Conservation (phyloP, 2,113 vertebrate species). For the Neofelis nebulosa region DNA sequence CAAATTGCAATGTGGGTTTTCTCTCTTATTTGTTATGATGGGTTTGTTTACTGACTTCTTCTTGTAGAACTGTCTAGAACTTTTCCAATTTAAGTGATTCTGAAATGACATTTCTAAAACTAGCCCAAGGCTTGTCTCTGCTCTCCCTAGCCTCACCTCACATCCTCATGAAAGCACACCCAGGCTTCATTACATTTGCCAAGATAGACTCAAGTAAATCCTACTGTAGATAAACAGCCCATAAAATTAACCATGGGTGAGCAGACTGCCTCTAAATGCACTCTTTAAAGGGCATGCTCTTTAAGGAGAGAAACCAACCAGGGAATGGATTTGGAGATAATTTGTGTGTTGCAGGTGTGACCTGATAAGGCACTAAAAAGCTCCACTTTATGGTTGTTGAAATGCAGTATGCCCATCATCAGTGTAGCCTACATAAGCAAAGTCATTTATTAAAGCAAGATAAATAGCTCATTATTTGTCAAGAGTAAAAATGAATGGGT, state of each 20-base stretch:
- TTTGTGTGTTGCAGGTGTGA: slow-evolving; percentile 63
- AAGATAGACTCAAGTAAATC: slow-evolving; percentile 73
- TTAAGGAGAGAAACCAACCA: slow-evolving; percentile 67
- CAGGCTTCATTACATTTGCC: slow-evolving; percentile 69
- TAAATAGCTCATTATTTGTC: slow-evolving; percentile 21
- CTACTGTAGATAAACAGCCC: slow-evolving; percentile 76
- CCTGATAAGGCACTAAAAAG: slow-evolving; percentile 69
- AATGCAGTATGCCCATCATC: not conserved
- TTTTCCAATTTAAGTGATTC: slow-evolving; percentile 73
- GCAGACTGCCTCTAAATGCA: slow-evolving; percentile 50
- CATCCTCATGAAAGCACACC: slow-evolving; percentile 56
- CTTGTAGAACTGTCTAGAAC: slow-evolving; percentile 76
- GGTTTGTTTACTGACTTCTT: slow-evolving; percentile 69
- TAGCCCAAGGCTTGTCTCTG: slow-evolving; percentile 40
- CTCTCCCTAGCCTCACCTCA: slow-evolving; percentile 61
- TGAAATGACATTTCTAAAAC: slow-evolving; percentile 77
- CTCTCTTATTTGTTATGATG: slow-evolving; percentile 74
- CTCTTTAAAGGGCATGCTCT: slow-evolving; percentile 75
- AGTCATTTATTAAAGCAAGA: slow-evolving; percentile 46
- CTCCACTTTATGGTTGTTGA: slow-evolving; percentile 35
- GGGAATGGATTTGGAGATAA: slow-evolving; percentile 69
- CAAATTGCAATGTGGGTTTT: slow-evolving; percentile 33
- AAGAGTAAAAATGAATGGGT: slow-evolving; percentile 18
- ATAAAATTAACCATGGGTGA: slow-evolving; percentile 75
- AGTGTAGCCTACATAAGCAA: not conserved